Base-by-base conservation (phyloP, 2,797 vertebrate genomes). In the Lepidocolaptes lacrymiger region DNA sequence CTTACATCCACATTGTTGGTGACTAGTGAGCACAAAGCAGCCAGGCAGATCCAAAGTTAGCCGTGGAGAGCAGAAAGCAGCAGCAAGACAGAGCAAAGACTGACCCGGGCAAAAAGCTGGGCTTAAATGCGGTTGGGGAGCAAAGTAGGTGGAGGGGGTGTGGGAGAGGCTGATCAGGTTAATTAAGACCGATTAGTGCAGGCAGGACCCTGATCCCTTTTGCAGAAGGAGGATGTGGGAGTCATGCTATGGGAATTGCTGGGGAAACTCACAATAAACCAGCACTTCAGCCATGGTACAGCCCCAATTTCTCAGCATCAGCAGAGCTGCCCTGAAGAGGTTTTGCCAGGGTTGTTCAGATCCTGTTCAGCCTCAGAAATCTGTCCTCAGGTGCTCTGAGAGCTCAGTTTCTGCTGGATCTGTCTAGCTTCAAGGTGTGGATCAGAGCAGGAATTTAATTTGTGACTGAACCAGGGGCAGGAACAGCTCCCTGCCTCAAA, bases 81-180 rank as follows among this genome's bases (percentile, higher is more conserved):
- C 0, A 0, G 6, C 2, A 3, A 84, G 27, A 34, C 15, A 9
- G 7, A 62, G 24, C 28, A 67, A 82, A 85, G 4, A 7, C 2
- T 2, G 0, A 5, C 0, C 1, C 0, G 4, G 0, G 4, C 0
- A 49, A 66, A 55, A 48, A 85, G 26, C 23, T 1, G 10, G 48
- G 17, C 13, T 87, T 74, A 79, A 87, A 82, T 63, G 16, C 59
- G 79, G 44, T 28, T 73, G 71, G 22, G 23, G 32, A 62, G 23
- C 63, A 73, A 73, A 73, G 1, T 5, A 26, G 64, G 46, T 55
- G 63, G 43, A 37, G 19, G 5, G 19, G 1, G 3, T 26, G 20
- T 71, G 77, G 58, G 43, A 86, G 9, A 66, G 23, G 24, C 51
- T 93, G 54, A 3, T 75, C 2, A 1, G 36, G 9, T 46, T 86